A percentile compares a stretch with the other conserved stretches of the same genome.
Conservation (phyloP, 1,140 invertebrate genomes). For the Probaryconus sp. region DNA sequence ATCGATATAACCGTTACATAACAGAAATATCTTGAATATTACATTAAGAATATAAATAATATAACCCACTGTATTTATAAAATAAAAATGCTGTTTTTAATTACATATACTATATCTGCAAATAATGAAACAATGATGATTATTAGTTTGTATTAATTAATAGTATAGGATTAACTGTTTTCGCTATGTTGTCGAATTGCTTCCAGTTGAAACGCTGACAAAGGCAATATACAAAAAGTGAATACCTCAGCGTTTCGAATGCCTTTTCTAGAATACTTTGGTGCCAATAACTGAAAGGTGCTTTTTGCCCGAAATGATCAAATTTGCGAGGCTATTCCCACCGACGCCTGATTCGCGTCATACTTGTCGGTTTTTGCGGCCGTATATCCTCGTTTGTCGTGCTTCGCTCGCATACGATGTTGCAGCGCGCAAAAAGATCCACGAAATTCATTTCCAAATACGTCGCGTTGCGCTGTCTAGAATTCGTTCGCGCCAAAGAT, state of each 20-base stretch:
- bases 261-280: constrained; percentile 49
- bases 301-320: constrained; percentile 55
- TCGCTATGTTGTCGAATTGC: no score
- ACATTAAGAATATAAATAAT: no score
- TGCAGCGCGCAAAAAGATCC: constrained; percentile 53
- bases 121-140: no score
- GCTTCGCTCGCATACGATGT: constrained; percentile 24
- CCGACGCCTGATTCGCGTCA: constrained; percentile 58
- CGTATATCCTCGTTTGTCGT: constrained; percentile 52
- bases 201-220: no score
- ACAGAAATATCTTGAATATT: no score
- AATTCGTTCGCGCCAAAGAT: constrained; percentile 70
- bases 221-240: constrained; percentile 24
- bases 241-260: constrained; percentile 24
- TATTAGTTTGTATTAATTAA: no score
- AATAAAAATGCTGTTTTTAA: no score
- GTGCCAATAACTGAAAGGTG: constrained; percentile 45
- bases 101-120: no score
- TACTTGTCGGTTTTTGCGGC: constrained; percentile 52
- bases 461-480: constrained; percentile 65
- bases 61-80: no score
- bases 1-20: no score
- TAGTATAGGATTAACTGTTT: no score
- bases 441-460: constrained; percentile 72
- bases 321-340: constrained; percentile 61